phyloP scores from a whole-genome alignment of 1,140 invertebrate species.

The Oncopeltus fasciatus region DNA sequence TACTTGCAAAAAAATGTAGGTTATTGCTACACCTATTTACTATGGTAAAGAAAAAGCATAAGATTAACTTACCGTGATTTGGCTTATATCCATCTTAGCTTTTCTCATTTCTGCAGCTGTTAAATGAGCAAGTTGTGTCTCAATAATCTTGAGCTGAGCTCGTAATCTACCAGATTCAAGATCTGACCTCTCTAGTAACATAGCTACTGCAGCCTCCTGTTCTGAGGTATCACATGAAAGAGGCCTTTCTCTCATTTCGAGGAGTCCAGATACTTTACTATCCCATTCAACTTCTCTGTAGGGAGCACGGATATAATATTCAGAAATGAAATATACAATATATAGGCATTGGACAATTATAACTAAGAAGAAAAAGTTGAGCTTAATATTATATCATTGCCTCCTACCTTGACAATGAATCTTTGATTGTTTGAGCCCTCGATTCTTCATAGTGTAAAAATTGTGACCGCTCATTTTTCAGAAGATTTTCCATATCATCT shows the following conservation, averaged over 20 bases:
- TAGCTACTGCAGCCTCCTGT: constrained; percentile 57
- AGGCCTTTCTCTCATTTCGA: constrained; percentile 34
- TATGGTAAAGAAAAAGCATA: too few relatives aligned
- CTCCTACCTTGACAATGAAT: constrained; percentile 3
- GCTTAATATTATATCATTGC: background rate
- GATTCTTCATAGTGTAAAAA: constrained; percentile 4
- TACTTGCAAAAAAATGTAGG: too few relatives aligned
- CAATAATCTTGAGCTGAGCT: constrained; percentile 61
- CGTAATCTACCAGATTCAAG: constrained; percentile 55
- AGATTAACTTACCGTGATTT: constrained; percentile 42
- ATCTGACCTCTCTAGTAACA: constrained; percentile 56
- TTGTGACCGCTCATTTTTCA: constrained; percentile 5
- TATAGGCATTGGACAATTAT: too few relatives aligned
- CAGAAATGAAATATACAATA: too few relatives aligned
- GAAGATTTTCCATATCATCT: constrained; percentile 14
- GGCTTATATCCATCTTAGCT: constrained; percentile 46
- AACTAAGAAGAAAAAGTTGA: background rate
- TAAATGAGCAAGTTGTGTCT: constrained; percentile 55
- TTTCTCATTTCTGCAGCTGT: constrained; percentile 61
- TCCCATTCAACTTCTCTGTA: constrained; percentile 39
- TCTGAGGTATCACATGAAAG: background rate
- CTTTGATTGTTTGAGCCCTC: constrained; percentile 7
- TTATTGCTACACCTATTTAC: too few relatives aligned
- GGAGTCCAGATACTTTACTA: constrained; percentile 38
- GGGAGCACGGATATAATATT: too few relatives aligned